Base-by-base conservation (phyloP, 2,113 vertebrate species). In the Rostratula benghalensis region DNA sequence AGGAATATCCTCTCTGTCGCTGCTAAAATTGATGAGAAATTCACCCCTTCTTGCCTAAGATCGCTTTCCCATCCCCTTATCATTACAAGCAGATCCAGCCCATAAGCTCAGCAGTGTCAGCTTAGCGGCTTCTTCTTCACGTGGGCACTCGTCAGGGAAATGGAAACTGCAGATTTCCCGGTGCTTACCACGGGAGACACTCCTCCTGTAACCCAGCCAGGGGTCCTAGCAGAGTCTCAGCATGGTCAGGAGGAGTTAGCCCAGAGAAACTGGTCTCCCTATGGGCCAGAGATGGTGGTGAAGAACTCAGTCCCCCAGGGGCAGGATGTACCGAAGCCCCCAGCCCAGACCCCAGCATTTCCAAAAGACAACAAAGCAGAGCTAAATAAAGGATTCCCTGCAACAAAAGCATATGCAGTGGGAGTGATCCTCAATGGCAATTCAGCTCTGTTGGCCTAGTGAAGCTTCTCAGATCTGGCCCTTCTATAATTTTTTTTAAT, bases 21-120 rank as follows among this genome's bases (percentile, higher is more conserved):
- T 83, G 76, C 39, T 69, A 64, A 90, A 87, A 61, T 25, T 74
- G 85, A 85, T 77, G 84, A 80, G 75, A 90, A 95, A 95, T 83
- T 77, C 78, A 76, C 19, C 50, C n/a, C 43, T 91, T 93, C 63
- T 85, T 85, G 64, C 30, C n/a, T 51, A 67, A 85, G 82, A 85
- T 87, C 1, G 0, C 41, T 92, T 85, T 92, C 60, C 63, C 41
- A 77, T 76, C 54, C 70, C 91, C 75, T 93, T 93, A 90, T 86
- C 75, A 30, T 65, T 74, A 39, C 50, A 46, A 59, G 43, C 78
- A 91, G 78, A 89, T 60, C 31, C 79, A 83, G 71, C 11, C 48
- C 1, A 0, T 61, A 76, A 95, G 39, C 67, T 91, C 78, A 80
- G 41, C 61, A 30, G 10, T 90, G 75, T 94, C 67, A 83, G 63